Percentiles rank a stretch among this genome's conserved stretches.
These are phyloP conservation scores for Sitta europaea DNA, from an alignment of 2,113 vertebrate species.

Conservation along the genomic window DNA sequence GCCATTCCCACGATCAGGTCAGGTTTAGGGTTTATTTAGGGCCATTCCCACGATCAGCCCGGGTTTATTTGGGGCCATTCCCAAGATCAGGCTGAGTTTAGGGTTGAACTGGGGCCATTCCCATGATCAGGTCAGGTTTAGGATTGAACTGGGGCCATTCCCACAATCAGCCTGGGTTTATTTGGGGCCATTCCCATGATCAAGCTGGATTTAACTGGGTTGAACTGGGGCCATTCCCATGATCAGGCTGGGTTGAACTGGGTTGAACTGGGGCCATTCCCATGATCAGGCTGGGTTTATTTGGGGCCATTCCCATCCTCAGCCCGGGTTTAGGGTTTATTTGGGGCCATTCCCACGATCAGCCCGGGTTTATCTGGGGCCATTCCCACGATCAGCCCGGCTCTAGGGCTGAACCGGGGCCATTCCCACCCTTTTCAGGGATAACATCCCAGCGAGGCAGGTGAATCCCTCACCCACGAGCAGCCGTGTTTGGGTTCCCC, in stretches of 20 bases:
- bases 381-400: accelerated
- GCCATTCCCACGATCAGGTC: not conserved
- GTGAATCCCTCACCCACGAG: conserved; percentile 55
- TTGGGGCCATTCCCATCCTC: conserved; percentile 29
- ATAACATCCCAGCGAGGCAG: conserved; percentile 59
- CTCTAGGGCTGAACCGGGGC: not conserved
- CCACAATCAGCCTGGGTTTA: not conserved
- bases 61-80: not conserved
- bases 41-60: accelerated
- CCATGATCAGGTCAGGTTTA: accelerated
- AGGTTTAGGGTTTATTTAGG: not conserved
- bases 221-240: accelerated
- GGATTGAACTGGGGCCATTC: not conserved
- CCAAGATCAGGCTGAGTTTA: accelerated
- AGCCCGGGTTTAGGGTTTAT: not conserved
- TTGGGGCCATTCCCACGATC: accelerated
- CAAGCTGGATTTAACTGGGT: not conserved
- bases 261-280: too few relatives aligned
- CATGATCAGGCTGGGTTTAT: accelerated
- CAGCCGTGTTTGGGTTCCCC: not conserved
- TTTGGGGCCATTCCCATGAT: conserved; percentile 2
- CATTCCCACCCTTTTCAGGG: conserved; percentile 58
- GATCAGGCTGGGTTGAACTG: not conserved
- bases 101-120: conserved; percentile 45
- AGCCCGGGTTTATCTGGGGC: too few relatives aligned